phyloP scores from a whole-genome alignment of 1,140 invertebrate genomes.

The Antheraea mylitta region DNA sequence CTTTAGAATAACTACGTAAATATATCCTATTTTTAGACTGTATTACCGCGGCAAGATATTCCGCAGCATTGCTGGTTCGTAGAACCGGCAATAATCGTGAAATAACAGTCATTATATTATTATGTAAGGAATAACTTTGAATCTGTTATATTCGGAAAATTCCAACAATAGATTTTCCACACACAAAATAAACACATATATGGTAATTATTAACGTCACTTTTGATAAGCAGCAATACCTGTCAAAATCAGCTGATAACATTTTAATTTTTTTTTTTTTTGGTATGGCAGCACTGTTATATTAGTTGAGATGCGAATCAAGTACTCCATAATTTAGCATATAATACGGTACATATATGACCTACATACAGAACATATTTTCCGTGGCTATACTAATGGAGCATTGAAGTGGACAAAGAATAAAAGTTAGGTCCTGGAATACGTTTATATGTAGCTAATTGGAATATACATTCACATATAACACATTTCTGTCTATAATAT shows the following conservation, averaged over 20 bases:
- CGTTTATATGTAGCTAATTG: too few relatives aligned
- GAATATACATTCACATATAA: too few relatives aligned
- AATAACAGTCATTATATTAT: conserved; percentile 52
- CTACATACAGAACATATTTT: too few relatives aligned
- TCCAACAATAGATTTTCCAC: not conserved
- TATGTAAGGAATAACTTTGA: not conserved
- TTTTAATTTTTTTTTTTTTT: too few relatives aligned
- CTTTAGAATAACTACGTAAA: conserved; percentile 45
- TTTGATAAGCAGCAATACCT: not conserved
- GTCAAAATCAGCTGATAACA: not conserved
- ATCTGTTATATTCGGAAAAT: not conserved
- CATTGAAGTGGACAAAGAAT: too few relatives aligned
- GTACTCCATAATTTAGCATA: too few relatives aligned
- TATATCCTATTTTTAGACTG: conserved; percentile 27
- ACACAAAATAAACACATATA: not conserved
- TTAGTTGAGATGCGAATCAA: too few relatives aligned
- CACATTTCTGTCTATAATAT: too few relatives aligned
- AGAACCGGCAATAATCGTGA: conserved; percentile 57
- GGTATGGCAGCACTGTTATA: too few relatives aligned
- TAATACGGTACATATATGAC: too few relatives aligned
- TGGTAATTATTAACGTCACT: not conserved
- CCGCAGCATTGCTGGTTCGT: conserved; percentile 32
- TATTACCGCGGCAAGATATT: conserved; percentile 40
- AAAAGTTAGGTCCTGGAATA: too few relatives aligned
- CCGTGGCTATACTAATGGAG: too few relatives aligned